Evolutionary conservation across 2,888 invertebrate genomes (phyloP), one percentile per base, ranked within the genome.

Genomic region (Parnassius smintheus): DNA sequence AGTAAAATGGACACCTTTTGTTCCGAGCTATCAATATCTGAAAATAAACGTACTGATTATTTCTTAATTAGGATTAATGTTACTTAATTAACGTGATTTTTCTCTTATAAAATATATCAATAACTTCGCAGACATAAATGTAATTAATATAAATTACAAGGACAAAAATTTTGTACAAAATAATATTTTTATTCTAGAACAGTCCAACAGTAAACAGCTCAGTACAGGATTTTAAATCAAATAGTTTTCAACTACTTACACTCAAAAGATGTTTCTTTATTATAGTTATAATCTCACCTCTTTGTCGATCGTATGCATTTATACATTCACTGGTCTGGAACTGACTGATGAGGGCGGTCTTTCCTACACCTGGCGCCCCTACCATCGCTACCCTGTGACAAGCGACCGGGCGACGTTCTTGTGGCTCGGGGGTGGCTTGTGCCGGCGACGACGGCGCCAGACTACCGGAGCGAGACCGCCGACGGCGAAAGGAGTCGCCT

Each of bases 311-410:
- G 82, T 98, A 98, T 44, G 98, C 97, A 81, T 98, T 98, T 78
- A 98, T 97, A 82, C 97, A 97, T 82, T 98, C 98, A 72, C 97
- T 97, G 64, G 98, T 98, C 93, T 96, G 96, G 79, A 98, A 97
- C 88, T 97, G 97, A 75, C 95, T 95, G 81, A 97, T 94, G 9
- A 97, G 93, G 0, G 97, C 96, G 0, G 96, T 95, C 86, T 98
- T 97, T 59, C 97, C 97, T 49, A 96, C 96, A 0, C 96, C 96
- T 7, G 94, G 93, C 0, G 96, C 94, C 2, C 97, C 97, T 2
- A 96, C 86, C 92, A 97, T 94, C 51, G 95, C 95, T 10, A 98
- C 97, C 25, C 93, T 82, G 76, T 93, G 91, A 61, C 93, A 91
- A 25, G 94, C 93, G 42, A 94, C 93, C 1, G 91, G 90, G 68